Conservation (phyloP, 2,113 vertebrate genomes). For the Verasper variegatus region DNA sequence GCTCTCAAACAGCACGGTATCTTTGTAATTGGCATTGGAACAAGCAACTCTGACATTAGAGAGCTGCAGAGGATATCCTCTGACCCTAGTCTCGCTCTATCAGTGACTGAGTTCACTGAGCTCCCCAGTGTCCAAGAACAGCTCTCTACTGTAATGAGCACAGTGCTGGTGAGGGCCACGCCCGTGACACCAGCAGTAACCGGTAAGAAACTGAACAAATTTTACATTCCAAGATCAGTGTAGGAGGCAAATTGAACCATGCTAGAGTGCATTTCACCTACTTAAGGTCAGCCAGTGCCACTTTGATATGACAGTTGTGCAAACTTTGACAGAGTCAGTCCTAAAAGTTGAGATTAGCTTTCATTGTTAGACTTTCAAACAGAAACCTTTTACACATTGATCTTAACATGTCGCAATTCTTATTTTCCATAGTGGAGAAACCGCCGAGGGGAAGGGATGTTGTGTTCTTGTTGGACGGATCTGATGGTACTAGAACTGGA, state of each 20-base stretch:
- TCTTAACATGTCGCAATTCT: not conserved
- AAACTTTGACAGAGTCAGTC: not conserved
- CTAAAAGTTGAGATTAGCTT: not conserved
- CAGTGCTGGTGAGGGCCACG: too few relatives aligned
- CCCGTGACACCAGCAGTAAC: too few relatives aligned
- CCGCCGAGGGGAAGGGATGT: constrained; percentile 26
- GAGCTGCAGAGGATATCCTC: too few relatives aligned
- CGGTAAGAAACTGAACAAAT: too few relatives aligned
- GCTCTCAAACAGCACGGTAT: too few relatives aligned
- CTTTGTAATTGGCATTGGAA: too few relatives aligned
- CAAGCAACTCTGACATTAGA: too few relatives aligned
- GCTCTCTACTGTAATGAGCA: not conserved
- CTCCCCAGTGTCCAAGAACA: not conserved
- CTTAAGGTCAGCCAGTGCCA: not conserved
- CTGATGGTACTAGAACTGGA: constrained; percentile 33
- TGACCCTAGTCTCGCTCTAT: too few relatives aligned
- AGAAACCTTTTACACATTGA: not conserved
- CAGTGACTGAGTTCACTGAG: too few relatives aligned
- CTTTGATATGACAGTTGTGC: not conserved
- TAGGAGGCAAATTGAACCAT: not conserved
- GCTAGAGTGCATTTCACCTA: too few relatives aligned
- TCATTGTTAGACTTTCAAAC: not conserved
- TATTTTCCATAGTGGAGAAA: constrained; percentile 18
- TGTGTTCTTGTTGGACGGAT: constrained; percentile 75
- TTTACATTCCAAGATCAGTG: too few relatives aligned